Evolutionary conservation across 2,888 invertebrate species (phyloP), one percentile per base, ranked within the genome.

Genomic region (Idaea aversata): DNA sequence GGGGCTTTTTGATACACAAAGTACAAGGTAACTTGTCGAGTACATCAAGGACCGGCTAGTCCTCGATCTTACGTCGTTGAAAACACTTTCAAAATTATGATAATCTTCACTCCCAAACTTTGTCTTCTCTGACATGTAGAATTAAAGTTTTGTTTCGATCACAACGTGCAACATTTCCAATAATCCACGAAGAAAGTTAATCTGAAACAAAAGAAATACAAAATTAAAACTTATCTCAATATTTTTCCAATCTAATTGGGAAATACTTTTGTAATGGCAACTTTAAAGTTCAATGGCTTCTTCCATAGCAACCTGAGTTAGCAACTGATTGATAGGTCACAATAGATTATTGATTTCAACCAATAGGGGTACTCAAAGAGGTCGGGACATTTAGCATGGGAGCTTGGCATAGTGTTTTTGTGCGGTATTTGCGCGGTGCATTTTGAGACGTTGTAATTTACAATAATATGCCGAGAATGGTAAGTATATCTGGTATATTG

Each of bases 1-100:
- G 72, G 90, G 91, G 77, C 86, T 90, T 83, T 88, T 91, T 68
- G 91, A 88, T 76, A 89, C 88, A 75, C 86, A 88, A 86, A 91
- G 90, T 80, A 88, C 91, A 72, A 91, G 87, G 88, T 88, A 85
- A 74, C 86, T 90, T 91, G 88, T 88, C 87, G 92, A 84, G 90
- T 88, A 90, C 93, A 93, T 93, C 91, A 93, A 93, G 92, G 92
- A 92, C 93, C 86, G 88, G 88, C 87, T 87, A 88, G 92, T 92
- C 92, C 93, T 89, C 91, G 92, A 91, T 90, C 80, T 85, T 86
- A 87, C 84, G 77, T 83, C 86, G 81, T 87, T 80, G 76, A 90
- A 90, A 73, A 78, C 91, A 91, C 91, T 92, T 89, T 92, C 82
- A 75, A 82, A 78, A 70, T 83, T 87, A 72, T 85, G 72, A 73